phyloP scores from a whole-genome alignment of 1,140 invertebrate species.

The Gryllus bimaculatus region DNA sequence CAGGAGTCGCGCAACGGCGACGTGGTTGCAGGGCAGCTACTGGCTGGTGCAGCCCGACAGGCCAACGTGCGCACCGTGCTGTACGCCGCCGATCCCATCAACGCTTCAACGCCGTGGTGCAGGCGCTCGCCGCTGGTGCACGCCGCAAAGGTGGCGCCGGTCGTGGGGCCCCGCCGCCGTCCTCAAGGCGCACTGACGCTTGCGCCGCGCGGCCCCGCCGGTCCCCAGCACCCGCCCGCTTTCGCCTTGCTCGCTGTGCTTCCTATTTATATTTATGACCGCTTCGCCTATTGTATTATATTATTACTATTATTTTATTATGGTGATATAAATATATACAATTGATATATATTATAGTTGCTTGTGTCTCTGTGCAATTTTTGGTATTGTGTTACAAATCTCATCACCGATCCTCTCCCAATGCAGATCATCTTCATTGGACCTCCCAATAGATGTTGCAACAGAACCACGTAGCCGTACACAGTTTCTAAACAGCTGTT shows the following conservation, averaged over 20 bases:
- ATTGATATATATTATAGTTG: not conserved
- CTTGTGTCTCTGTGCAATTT: no score
- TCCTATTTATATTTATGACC: not conserved
- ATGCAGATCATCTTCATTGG: no score
- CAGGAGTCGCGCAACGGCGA: constrained; percentile 43
- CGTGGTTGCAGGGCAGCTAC: constrained; percentile 43
- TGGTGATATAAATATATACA: not conserved
- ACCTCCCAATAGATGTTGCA: no score
- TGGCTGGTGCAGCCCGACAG: constrained; percentile 46
- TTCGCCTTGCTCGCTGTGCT: no score
- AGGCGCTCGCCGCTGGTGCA: constrained; percentile 11
- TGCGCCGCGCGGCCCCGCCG: no score
- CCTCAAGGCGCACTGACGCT: not conserved
- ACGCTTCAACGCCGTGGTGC: constrained; percentile 24
- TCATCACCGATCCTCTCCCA: no score
- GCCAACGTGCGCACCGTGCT: constrained; percentile 42
- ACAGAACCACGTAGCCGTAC: no score
- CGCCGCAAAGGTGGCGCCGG: not conserved
- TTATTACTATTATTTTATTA: not conserved
- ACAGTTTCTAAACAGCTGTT: no score
- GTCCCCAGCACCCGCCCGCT: no score
- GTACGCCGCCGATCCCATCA: constrained; percentile 38
- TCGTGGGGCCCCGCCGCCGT: not conserved
- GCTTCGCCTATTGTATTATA: not conserved
- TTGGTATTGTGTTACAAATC: no score